Percentiles rank a stretch among this genome's conserved stretches.
These are phyloP conservation scores for Dendrocopos noguchii DNA, from an alignment of 2,113 vertebrate genomes.

Conservation along the genomic window DNA sequence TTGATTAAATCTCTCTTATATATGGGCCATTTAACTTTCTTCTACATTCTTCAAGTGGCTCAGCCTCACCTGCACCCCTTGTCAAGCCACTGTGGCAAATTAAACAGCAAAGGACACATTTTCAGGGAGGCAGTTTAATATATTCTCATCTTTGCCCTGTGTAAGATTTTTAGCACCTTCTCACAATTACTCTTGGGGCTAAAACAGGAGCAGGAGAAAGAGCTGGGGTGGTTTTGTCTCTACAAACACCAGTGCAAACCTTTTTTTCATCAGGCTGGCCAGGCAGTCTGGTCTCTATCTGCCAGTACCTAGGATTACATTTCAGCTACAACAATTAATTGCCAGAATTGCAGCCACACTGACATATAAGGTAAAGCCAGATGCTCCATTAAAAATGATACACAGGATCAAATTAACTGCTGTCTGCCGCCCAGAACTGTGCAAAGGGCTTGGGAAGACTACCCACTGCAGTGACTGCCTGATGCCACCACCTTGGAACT, in stretches of 20 bases:
- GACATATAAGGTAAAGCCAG: not conserved
- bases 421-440: not conserved
- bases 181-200: not conserved
- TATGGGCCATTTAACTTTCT: not conserved
- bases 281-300: not conserved
- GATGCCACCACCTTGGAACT: not conserved
- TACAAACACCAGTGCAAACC: not conserved
- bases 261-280: not conserved
- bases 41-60: not conserved
- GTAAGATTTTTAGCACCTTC: not conserved
- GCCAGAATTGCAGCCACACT: not conserved
- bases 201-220: not conserved
- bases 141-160: not conserved
- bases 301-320: not conserved
- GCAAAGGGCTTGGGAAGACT: not conserved
- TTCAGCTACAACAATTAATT: not conserved
- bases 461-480: not conserved
- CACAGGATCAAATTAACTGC: not conserved
- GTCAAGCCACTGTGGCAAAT: not conserved
- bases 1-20: not conserved
- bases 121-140: not conserved
- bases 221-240: accelerated
- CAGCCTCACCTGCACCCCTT: not conserved
- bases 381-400: not conserved
- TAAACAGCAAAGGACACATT: not conserved